Evolutionary conservation across 2,888 invertebrate genomes (phyloP).

Genomic region (Vanessa cardui): DNA sequence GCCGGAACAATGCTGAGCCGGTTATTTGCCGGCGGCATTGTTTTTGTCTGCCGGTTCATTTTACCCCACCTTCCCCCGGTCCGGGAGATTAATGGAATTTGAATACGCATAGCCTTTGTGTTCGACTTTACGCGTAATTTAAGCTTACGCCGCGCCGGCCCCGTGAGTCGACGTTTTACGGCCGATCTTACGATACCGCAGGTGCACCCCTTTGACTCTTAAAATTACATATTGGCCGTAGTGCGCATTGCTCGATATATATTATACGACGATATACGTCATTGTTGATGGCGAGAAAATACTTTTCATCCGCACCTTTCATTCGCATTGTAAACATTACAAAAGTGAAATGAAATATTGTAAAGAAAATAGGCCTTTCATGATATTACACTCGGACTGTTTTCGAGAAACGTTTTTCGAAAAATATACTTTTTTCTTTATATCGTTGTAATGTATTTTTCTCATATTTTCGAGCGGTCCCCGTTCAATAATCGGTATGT

Average conservation of each 20-base stretch:
- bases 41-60: slow-evolving; percentile 83
- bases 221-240: slow-evolving; percentile 58
- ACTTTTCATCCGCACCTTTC: slow-evolving; percentile 53
- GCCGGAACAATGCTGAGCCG: slow-evolving; percentile 83
- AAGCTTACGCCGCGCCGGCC: slow-evolving; percentile 76
- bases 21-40: slow-evolving; percentile 83
- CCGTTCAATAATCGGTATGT: slow-evolving; percentile 69
- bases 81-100: slow-evolving; percentile 82
- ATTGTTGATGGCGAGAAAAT: slow-evolving; percentile 51
- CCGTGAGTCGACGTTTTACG: slow-evolving; percentile 75
- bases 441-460: slow-evolving; percentile 43
- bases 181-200: slow-evolving; percentile 69
- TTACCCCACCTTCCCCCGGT: slow-evolving; percentile 77
- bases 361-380: slow-evolving; percentile 15
- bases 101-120: slow-evolving; percentile 83
- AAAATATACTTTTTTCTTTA: slow-evolving; percentile 38
- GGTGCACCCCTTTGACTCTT: slow-evolving; percentile 61
- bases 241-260: slow-evolving; percentile 42
- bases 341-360: slow-evolving; percentile 25
- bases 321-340: slow-evolving; percentile 44
- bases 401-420: slow-evolving; percentile 28
- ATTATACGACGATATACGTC: slow-evolving; percentile 52
- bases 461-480: slow-evolving; percentile 54
- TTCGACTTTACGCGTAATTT: slow-evolving; percentile 82
- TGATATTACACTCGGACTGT: slow-evolving; percentile 12